Evolutionary conservation across 2,113 vertebrate genomes (phyloP), one percentile per base, ranked within the genome.

Genomic region (Psophia crepitans): DNA sequence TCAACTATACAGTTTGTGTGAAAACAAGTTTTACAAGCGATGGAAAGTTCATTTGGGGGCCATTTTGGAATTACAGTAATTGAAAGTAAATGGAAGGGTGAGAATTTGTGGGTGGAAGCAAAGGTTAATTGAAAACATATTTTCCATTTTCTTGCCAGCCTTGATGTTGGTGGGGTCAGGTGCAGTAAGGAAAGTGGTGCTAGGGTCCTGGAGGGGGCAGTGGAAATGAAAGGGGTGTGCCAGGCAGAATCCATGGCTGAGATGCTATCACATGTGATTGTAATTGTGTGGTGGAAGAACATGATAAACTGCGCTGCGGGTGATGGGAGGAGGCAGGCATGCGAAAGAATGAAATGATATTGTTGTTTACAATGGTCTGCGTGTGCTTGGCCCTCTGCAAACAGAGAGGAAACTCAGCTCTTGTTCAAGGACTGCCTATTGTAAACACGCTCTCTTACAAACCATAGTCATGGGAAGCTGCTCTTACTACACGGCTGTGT

Each of bases 21-120:
- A 86, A 95, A 97, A 95, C 84, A 93, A 89, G 43, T 83, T 89
- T 81, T 74, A 69, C 70, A 83, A 82, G 91, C 63, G 91, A 73
- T 93, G 97, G 96, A 92, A 96, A 96, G 96, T 97, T 93, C 95
- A 96, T 93, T 96, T 96, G 78, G 71, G 86, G 93, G 92, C 92
- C 96, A 85, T 96, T 97, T 97, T 96, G 94, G 95, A 92, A 95
- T 90, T 66, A 71, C 64, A 80, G 66, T 53, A 90, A 95, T 97
- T 93, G 95, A 90, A 90, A 94, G 85, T 79, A 93, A 96, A 66
- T 94, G 90, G 86, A 95, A 96, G 88, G 91, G 63, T 93, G 87
- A 95, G 91, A 95, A 92, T 81, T 58, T 69, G 78, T 41, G 81
- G 71, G 94, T 94, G 87, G 76, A 86, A 79, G 90, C 90, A 94